Conservation (phyloP, 2,888 invertebrate genomes). For the Horisme vitalbata region DNA sequence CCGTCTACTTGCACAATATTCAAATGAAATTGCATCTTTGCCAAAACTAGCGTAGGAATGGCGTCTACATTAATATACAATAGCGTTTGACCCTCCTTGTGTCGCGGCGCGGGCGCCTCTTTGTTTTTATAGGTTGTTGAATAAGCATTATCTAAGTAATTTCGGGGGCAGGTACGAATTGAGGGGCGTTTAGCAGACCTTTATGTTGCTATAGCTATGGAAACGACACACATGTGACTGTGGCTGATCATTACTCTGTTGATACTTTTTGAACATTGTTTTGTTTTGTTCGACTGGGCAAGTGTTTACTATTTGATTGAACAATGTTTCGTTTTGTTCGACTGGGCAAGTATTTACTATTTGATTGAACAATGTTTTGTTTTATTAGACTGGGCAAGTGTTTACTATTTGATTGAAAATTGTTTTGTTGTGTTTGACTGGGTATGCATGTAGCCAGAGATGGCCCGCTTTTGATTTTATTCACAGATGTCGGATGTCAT, state of each 20-base stretch:
- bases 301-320: background rate
- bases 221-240: constrained; percentile 39
- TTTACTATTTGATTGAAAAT: background rate
- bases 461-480: no score
- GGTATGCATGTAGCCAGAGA: background rate
- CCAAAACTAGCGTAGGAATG: constrained; percentile 79
- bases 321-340: constrained; percentile 1
- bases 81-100: constrained; percentile 73
- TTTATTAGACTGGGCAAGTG: background rate
- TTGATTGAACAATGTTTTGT: constrained; percentile 1
- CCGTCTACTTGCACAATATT: constrained; percentile 79
- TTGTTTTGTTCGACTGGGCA: background rate
- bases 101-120: constrained; percentile 62
- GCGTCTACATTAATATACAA: constrained; percentile 80
- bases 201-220: constrained; percentile 44
- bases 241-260: constrained; percentile 30
- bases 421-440: background rate
- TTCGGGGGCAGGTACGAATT: constrained; percentile 59
- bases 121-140: constrained; percentile 79
- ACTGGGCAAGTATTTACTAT: background rate
- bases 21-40: constrained; percentile 83
- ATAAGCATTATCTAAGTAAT: constrained; percentile 73
- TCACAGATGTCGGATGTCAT: no score
- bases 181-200: constrained; percentile 49
- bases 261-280: constrained; percentile 15